Evolutionary conservation across 2,797 vertebrate genomes (phyloP), one percentile per base, ranked within the genome.

Genomic region (Falco naumanni): DNA sequence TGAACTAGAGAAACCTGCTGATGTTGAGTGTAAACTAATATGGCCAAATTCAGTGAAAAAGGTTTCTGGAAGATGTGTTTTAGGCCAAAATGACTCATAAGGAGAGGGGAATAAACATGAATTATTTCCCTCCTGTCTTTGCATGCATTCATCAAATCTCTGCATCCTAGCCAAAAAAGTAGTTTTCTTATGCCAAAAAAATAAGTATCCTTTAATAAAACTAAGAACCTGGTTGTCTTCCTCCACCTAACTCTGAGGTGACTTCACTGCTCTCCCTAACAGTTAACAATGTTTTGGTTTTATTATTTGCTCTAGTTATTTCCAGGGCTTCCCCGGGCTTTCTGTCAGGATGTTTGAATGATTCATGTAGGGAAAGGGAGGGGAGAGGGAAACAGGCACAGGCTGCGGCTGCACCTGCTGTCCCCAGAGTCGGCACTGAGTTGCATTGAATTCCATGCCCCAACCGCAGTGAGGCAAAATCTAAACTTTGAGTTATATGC

Each of bases 381-480:
- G 33, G 14, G 59, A 92, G 66, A 94, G 47, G 70, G 69, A 90
- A 96, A 90, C 13, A 26, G 71, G 56, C 33, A 64, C 31, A 70
- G 37, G 31, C 88, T 79, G 39, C 89, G 26, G 61, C 77, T 95
- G 95, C 96, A 98, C 97, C 97, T 98, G 97, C 81, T 97, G 80
- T 87, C 84, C 39, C 41, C 80, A 63, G 43, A 25, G 5, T 2
- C 2, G 2, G 24, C 14, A 33, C 24, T 12, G 51, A 90, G 26
- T 10, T 64, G 26, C 11, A 28, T 69, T 87, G 85, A 57, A 37
- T 61, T 80, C 41, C 69, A 10, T 26, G n/a, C 20, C 17, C 16
- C 25, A 43, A 22, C 14, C 34, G 22, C 7, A 56, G 26, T 4
- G 19, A 68, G 21, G 50, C 10, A 79, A 63, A 91, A 54, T 4